phyloP scores from a whole-genome alignment of 2,888 invertebrate species.

The Macrosiphum euphorbiae region DNA sequence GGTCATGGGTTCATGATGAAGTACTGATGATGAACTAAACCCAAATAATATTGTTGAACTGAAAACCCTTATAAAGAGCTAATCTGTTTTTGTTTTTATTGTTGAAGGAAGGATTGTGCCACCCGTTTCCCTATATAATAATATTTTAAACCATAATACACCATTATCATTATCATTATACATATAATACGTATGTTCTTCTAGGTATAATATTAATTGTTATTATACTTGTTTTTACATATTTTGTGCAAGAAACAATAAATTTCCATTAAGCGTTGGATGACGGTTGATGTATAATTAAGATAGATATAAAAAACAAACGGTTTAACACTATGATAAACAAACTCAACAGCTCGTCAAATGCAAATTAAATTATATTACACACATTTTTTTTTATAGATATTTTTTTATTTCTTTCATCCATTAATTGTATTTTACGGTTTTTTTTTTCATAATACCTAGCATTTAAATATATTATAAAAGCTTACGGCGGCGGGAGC shows the following conservation, averaged over 20 bases:
- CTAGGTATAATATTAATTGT: background rate
- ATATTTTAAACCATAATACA: background rate
- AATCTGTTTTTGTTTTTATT: background rate
- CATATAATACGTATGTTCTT: background rate
- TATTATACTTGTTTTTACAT: background rate
- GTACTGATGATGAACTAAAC: background rate
- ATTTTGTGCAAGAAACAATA: conserved; percentile 3
- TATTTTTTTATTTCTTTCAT: background rate
- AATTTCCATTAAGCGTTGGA: conserved; percentile 29
- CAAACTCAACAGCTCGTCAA: conserved; percentile 19
- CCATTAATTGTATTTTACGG: conserved; percentile 1
- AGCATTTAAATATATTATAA: background rate
- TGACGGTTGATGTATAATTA: conserved; percentile 10
- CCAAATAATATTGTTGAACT: background rate
- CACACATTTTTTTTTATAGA: too few species aligned
- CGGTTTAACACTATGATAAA: background rate
- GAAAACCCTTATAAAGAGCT: background rate
- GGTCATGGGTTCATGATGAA: background rate
- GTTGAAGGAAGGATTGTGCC: background rate
- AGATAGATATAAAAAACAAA: background rate
- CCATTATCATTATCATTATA: background rate
- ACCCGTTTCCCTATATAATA: background rate
- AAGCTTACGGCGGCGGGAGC: background rate
- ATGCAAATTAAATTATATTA: conserved; percentile 45
- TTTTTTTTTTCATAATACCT: background rate